Evolutionary conservation across 2,113 vertebrate genomes (phyloP).

Genomic region (Chloroceryle aenea): DNA sequence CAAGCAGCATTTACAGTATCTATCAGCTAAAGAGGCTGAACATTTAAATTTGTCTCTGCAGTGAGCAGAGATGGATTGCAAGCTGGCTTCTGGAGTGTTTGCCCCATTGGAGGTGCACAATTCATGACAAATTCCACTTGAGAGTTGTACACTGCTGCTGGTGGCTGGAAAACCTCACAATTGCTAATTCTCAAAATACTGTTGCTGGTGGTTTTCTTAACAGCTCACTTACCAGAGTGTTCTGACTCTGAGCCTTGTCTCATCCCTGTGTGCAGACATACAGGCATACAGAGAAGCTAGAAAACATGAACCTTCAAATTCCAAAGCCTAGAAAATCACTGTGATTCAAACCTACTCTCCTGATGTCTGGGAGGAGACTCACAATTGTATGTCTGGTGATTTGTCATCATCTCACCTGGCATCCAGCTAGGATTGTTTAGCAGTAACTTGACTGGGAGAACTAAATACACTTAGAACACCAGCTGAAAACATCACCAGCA

Average conservation of each 20-base stretch:
- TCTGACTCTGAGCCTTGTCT: not conserved
- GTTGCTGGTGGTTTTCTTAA: not conserved
- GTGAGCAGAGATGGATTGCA: not conserved
- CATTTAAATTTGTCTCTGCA: not conserved
- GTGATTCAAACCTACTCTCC: not conserved
- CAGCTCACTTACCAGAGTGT: fast-evolving
- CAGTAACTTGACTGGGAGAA: not conserved
- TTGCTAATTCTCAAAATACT: not conserved
- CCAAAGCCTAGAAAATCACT: not conserved
- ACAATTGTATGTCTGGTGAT: not conserved
- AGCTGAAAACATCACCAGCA: not conserved
- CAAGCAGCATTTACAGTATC: not conserved
- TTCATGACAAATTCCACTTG: not conserved
- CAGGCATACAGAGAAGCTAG: not conserved
- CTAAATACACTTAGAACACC: not conserved
- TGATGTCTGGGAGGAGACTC: not conserved
- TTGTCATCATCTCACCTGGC: not conserved
- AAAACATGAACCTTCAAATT: not conserved
- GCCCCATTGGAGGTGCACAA: not conserved
- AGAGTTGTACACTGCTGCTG: not conserved
- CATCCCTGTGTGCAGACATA: fast-evolving
- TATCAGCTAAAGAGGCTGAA: not conserved
- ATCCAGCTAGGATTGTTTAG: not conserved
- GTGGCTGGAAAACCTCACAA: not conserved
- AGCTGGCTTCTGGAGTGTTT: not conserved